These are phyloP conservation scores for Rhinolophus sinicus DNA, from an alignment of 2,113 vertebrate species.

Conservation along the genomic window DNA sequence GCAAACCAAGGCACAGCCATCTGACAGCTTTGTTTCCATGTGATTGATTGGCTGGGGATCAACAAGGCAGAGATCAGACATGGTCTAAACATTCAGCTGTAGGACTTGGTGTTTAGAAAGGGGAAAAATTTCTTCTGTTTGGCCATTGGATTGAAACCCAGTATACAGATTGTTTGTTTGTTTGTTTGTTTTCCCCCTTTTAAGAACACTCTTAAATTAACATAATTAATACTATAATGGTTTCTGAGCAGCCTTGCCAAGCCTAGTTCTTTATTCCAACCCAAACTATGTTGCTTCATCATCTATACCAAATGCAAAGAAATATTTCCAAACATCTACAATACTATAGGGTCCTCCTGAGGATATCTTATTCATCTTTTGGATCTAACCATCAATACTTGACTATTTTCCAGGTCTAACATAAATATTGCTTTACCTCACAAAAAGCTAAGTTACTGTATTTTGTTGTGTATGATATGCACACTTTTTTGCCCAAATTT, in stretches of 20 bases:
- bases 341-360: not conserved
- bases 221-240: not conserved
- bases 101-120: not conserved
- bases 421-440: not conserved
- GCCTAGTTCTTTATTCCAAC: not conserved
- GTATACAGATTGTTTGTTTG: not conserved
- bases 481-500: too few relatives aligned
- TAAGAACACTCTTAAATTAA: constrained; percentile 41
- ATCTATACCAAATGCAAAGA: constrained; percentile 5
- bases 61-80: constrained; percentile 31
- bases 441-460: not conserved
- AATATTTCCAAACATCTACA: not conserved
- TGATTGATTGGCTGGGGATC: constrained; percentile 35
- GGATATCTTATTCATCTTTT: not conserved
- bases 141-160: not conserved
- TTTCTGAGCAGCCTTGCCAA: constrained; percentile 20
- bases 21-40: constrained; percentile 39
- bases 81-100: not conserved
- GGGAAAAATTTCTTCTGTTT: not conserved
- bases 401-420: not conserved
- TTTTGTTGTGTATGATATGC: too few relatives aligned
- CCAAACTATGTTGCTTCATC: not conserved
- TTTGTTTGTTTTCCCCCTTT: not conserved
- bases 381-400: not conserved
- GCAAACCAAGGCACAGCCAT: not conserved